Percentiles rank a stretch among this genome's conserved stretches.
Evolutionary conservation across 2,888 invertebrate species (phyloP).

Genomic region (Cryptus armator): DNA sequence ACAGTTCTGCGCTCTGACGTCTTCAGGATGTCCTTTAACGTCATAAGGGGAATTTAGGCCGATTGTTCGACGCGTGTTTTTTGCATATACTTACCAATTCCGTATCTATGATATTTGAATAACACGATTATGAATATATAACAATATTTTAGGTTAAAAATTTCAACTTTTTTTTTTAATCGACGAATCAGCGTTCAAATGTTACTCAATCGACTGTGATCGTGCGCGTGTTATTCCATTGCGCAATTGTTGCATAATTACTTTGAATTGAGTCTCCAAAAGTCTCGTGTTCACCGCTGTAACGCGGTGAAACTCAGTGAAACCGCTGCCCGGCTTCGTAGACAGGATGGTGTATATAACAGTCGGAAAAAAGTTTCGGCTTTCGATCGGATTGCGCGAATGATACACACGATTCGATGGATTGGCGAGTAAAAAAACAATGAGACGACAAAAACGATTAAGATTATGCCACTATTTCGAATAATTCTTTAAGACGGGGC

Average conservation of each 20-base stretch:
- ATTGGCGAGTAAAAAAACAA: constrained; percentile 19
- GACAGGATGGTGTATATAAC: constrained; percentile 13
- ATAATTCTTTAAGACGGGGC: neutral
- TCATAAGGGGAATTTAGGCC: no score
- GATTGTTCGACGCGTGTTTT: no score
- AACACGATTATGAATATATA: neutral
- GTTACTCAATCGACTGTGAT: constrained; percentile 43
- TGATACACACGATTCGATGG: constrained; percentile 13
- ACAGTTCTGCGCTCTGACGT: no score
- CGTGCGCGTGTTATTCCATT: constrained; percentile 47
- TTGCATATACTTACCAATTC: no score
- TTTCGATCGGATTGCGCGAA: constrained; percentile 57
- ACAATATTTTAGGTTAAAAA: neutral
- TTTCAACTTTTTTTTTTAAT: neutral
- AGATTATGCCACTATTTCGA: constrained; percentile 7
- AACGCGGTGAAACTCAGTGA: constrained; percentile 80
- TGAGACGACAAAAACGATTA: constrained; percentile 5
- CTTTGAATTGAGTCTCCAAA: constrained; percentile 60
- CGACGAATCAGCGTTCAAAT: neutral
- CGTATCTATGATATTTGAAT: no score
- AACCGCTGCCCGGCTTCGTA: constrained; percentile 69
- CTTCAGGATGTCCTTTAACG: no score
- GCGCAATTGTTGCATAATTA: constrained; percentile 67
- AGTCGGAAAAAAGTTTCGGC: constrained; percentile 51
- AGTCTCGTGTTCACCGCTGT: constrained; percentile 45